A percentile compares a stretch with the other conserved stretches of the same genome.
Conservation (phyloP, 2,113 vertebrate genomes). For the Melanocharis versteri region DNA sequence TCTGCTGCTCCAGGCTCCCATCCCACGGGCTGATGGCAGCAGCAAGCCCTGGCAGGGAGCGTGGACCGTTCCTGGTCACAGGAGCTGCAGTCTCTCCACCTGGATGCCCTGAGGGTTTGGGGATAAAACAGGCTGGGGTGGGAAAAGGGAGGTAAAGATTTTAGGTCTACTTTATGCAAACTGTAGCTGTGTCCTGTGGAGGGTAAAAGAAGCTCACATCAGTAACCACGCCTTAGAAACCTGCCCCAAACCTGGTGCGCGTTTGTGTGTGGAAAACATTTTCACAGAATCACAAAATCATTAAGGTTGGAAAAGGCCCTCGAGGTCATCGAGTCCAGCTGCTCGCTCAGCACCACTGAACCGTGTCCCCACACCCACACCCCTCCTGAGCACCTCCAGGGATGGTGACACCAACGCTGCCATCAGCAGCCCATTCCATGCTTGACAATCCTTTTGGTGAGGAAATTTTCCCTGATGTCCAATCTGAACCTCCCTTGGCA, state of each 20-base stretch:
- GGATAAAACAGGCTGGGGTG: neutral
- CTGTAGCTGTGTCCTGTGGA: neutral
- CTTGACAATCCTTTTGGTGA: neutral
- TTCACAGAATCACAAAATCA: neutral
- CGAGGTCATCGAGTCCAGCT: rapidly evolving
- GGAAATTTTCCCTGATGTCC: neutral
- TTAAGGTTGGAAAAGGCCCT: neutral
- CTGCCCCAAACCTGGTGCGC: neutral
- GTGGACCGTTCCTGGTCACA: neutral
- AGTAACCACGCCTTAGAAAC: neutral
- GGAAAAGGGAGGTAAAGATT: neutral
- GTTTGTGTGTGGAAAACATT: neutral
- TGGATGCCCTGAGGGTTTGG: rapidly evolving
- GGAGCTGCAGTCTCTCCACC: neutral
- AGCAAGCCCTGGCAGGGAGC: neutral
- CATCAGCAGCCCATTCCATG: neutral
- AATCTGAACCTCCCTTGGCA: neutral
- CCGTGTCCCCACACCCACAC: neutral
- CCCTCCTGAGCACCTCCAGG: rapidly evolving
- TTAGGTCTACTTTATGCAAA: neutral
- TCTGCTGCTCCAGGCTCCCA: neutral
- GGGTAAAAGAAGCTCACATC: neutral
- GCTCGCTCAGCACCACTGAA: neutral
- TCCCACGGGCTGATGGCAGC: neutral
- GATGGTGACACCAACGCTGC: neutral